Base-by-base conservation (phyloP, 2,113 vertebrate species). In the Potamarius usumacintae region DNA sequence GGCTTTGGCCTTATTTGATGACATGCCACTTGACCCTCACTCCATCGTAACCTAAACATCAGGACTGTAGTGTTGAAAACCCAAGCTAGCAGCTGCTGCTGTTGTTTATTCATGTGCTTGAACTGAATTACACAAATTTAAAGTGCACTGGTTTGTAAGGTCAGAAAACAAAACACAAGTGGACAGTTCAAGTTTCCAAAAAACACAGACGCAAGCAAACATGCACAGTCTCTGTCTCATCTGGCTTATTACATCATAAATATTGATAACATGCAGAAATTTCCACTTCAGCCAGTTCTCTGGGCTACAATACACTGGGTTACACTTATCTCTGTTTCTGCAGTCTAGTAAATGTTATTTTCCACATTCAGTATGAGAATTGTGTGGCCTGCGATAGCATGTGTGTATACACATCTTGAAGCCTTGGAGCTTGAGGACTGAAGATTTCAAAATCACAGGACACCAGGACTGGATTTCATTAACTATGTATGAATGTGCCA, bases 391-490 rank as follows among this genome's bases (percentile, higher is more conserved):
- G 50, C 17, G 83, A 71, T 87, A 77, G 74, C 52, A 5, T 53
- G 25, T 22, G n/a, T 71, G 84, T 77, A 50, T 87, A 67, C 78
- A 86, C 58, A 50, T 65, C 82, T 55, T 76, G 67, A 79, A 63
- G 67, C 71, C 63, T 60, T 34, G 63, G 0, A 53, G 42, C 71
- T 81, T 60, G 27, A 42, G 55, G 53, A 81, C 76, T 27, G 30
- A 60, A 76, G 74, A 86, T 69, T 71, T 17, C 50, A 79, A 62
- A 82, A 81, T 88, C 80, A 71, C 85, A 81, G 62, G 60, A 76
- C 86, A 67, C 67, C n/a, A 83, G 67, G 85, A 86, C 87, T 67
- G 7, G 80, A 86, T 80, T 90, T 65, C 78, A 88, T 90, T 86
- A 90, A 79, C 72, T 83, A 84, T 88, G 83, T 60, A 88, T 84